A percentile compares a stretch with the other conserved stretches of the same genome.
These are phyloP conservation scores for Umimayanthus kanabou DNA, from an alignment of 92 coral and sea anemone genomes.

Conservation along the genomic window DNA sequence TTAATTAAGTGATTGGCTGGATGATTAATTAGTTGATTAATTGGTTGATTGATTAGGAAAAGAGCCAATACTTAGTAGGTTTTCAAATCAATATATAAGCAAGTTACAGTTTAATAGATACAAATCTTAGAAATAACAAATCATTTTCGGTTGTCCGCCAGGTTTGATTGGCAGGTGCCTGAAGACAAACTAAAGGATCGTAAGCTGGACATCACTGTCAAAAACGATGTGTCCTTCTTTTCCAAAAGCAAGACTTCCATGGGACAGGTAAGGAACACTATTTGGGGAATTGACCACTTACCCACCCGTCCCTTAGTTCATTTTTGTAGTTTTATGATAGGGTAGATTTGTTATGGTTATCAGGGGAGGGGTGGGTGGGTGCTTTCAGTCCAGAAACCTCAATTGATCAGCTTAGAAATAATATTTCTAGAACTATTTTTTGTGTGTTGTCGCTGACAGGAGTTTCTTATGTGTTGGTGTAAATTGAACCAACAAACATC, in stretches of 20 bases:
- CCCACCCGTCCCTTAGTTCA: too few relatives aligned
- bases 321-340: background rate
- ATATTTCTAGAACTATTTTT: too few relatives aligned
- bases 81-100: background rate
- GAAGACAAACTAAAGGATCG: conserved; percentile 80
- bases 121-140: too few relatives aligned
- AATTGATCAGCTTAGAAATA: background rate
- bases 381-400: too few relatives aligned
- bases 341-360: background rate
- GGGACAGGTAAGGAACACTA: conserved; percentile 75
- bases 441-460: background rate
- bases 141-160: conserved; percentile 21
- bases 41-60: too few relatives aligned
- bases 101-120: background rate
- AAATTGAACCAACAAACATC: too few relatives aligned
- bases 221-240: conserved; percentile 97
- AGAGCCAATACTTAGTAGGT: too few relatives aligned
- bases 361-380: background rate
- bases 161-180: conserved; percentile 94
- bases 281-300: background rate
- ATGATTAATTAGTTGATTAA: too few relatives aligned
- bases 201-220: conserved; percentile 87
- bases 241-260: conserved; percentile 96
- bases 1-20: too few relatives aligned
- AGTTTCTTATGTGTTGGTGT: background rate